Evolutionary conservation across 1,140 invertebrate species (phyloP).

Genomic region (Muscidifurax raptorellus): DNA sequence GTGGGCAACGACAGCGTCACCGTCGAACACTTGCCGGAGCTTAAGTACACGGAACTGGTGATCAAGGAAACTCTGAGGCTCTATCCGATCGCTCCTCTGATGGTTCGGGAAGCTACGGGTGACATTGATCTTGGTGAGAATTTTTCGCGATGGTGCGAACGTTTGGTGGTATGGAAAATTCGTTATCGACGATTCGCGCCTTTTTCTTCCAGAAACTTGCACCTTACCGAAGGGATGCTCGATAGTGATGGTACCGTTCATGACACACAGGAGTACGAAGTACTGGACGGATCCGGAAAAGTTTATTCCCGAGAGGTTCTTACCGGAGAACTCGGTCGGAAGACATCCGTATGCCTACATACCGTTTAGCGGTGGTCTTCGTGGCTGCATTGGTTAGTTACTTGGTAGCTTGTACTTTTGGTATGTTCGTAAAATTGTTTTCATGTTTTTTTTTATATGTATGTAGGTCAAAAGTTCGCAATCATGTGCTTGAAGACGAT

Average conservation of each 20-base stretch:
- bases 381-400: conserved; percentile 77
- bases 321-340: conserved; percentile 68
- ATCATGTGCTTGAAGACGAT: conserved; percentile 73
- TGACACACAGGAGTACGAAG: conserved; percentile 76
- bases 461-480: conserved; percentile 74
- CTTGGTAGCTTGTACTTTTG: neutral
- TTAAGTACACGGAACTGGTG: conserved; percentile 79
- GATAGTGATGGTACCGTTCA: conserved; percentile 48
- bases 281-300: conserved; percentile 80
- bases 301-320: conserved; percentile 84
- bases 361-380: conserved; percentile 77
- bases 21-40: conserved; percentile 75
- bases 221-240: conserved; percentile 55
- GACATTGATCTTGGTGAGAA: conserved; percentile 66
- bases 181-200: neutral
- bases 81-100: conserved; percentile 79
- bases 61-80: conserved; percentile 79
- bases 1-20: conserved; percentile 73
- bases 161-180: no score
- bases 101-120: conserved; percentile 73
- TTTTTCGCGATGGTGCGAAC: no score
- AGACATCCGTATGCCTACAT: conserved; percentile 74
- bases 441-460: conserved; percentile 44
- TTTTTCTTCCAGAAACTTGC: conserved; percentile 49
- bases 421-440: neutral